A percentile compares a stretch with the other conserved stretches of the same genome.
Conservation (phyloP, 2,113 vertebrate species). For the Hypocryptadius cinnamomeus region DNA sequence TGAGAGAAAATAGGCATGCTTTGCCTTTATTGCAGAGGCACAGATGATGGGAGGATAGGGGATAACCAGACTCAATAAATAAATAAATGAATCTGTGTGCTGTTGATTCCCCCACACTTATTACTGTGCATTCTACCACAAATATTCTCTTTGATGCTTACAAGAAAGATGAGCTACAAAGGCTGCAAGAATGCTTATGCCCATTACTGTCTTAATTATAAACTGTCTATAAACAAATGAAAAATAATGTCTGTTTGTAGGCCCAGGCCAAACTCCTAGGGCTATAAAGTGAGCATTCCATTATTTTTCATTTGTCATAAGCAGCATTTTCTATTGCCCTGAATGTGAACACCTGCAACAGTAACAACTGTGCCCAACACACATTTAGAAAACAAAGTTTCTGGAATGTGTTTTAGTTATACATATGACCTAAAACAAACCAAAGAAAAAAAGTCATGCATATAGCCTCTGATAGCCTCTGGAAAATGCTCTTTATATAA, state of each 20-base stretch:
- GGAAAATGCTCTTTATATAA: neutral
- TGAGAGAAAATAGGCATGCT: neutral
- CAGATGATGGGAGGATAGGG: neutral
- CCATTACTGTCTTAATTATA: neutral
- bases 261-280: neutral
- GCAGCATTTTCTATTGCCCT: neutral
- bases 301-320: neutral
- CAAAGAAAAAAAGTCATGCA: neutral
- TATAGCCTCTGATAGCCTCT: neutral
- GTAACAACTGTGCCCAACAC: neutral
- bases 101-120: neutral
- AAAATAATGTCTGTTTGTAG: neutral
- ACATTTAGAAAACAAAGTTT: neutral
- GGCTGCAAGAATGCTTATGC: neutral
- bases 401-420: neutral
- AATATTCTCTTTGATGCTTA: slow-evolving; percentile 26
- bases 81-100: neutral
- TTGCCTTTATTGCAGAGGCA: neutral
- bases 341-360: neutral
- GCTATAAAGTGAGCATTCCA: neutral
- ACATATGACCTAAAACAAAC: neutral
- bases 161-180: neutral
- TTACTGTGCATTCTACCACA: neutral
- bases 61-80: neutral
- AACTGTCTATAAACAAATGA: neutral